Conservation (phyloP, 1,140 invertebrate species). For the Neuroterus valhalla region DNA sequence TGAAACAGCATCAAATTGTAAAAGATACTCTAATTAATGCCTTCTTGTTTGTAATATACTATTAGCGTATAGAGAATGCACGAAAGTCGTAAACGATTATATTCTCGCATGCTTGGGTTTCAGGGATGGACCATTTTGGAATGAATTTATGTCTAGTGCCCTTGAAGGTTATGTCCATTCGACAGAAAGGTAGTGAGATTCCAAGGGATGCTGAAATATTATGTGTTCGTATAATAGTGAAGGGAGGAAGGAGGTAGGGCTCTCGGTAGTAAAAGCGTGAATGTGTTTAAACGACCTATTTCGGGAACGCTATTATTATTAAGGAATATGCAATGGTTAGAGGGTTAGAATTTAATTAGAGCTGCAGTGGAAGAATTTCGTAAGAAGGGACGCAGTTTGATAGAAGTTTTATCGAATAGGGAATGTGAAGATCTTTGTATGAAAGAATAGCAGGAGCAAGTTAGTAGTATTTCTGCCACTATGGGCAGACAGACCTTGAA, state of each 20-base stretch:
- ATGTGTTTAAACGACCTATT: conserved; percentile 41
- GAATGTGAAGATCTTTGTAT: no score
- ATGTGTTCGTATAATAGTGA: background rate
- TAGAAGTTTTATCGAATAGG: no score
- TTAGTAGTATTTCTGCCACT: no score
- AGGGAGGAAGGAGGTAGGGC: background rate
- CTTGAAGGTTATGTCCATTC: conserved; percentile 10
- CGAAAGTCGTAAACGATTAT: conserved; percentile 37
- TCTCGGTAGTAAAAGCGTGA: conserved; percentile 42
- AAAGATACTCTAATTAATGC: no score
- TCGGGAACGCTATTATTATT: conserved; percentile 33
- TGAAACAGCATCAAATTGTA: no score
- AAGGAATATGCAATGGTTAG: background rate
- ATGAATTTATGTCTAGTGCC: conserved; percentile 26
- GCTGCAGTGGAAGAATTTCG: conserved; percentile 38
- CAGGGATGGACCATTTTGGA: conserved; percentile 17
- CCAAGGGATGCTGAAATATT: conserved; percentile 1
- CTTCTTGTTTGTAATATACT: no score
- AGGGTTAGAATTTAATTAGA: conserved; percentile 46
- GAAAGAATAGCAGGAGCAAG: no score
- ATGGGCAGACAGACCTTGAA: no score
- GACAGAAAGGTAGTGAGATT: background rate
- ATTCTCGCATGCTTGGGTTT: conserved; percentile 24
- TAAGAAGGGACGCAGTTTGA: conserved; percentile 33
- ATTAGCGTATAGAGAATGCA: background rate